Conservation (phyloP, 2,797 vertebrate genomes). For the Nannoperca australis region DNA sequence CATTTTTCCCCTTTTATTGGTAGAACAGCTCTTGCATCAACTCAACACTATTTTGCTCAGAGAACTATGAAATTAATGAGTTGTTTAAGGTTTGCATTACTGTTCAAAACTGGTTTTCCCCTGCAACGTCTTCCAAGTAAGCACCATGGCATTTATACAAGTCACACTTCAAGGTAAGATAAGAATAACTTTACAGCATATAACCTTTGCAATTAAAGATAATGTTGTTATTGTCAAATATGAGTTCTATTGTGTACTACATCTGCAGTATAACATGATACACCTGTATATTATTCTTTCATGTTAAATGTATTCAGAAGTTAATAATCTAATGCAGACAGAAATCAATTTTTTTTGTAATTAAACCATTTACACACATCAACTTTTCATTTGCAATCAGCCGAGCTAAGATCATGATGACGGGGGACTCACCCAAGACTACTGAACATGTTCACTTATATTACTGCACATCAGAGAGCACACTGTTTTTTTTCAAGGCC, state of each 20-base stretch:
- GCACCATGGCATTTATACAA: constrained; percentile 11
- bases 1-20: constrained; percentile 45
- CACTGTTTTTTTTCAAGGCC: constrained; percentile 52
- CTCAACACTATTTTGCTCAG: constrained; percentile 43
- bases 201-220: constrained; percentile 27
- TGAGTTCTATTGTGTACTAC: background rate
- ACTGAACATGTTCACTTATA: constrained; percentile 42
- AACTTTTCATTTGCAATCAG: constrained; percentile 59
- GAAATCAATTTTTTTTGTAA: constrained; percentile 49
- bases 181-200: constrained; percentile 14
- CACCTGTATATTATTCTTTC: constrained; percentile 20
- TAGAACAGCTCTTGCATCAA: constrained; percentile 56
- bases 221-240: constrained; percentile 28
- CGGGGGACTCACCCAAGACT: constrained; percentile 25
- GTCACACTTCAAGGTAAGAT: constrained; percentile 43
- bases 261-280: background rate
- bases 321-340: constrained; percentile 43
- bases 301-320: constrained; percentile 44
- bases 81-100: constrained; percentile 33
- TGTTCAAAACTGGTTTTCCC: constrained; percentile 16
- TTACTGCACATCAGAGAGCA: constrained; percentile 50
- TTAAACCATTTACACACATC: constrained; percentile 38
- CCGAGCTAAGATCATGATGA: constrained; percentile 35
- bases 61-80: constrained; percentile 57
- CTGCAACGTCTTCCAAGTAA: constrained; percentile 28